phyloP scores from a whole-genome alignment of 2,888 invertebrate genomes.

The Mycalesis mineus region DNA sequence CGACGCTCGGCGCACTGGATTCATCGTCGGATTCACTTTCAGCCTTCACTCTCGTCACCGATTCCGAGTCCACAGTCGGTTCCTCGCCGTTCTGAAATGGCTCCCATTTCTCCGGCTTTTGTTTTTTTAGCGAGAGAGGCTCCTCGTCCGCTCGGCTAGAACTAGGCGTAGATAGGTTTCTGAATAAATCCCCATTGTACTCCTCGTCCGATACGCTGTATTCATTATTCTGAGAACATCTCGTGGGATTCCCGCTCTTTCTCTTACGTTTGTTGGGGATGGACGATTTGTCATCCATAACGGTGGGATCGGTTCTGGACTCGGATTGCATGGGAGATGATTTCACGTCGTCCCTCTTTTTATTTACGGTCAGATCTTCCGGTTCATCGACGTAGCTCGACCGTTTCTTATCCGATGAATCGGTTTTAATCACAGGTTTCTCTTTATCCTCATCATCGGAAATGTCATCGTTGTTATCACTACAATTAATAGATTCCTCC shows the following conservation, averaged over 20 bases:
- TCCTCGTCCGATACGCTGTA: constrained; percentile 72
- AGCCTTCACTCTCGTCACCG: constrained; percentile 64
- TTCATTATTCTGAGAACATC: constrained; percentile 80
- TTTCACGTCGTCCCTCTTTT: constrained; percentile 80
- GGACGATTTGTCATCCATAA: constrained; percentile 65
- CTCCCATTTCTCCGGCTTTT: constrained; percentile 65
- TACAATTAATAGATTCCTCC: constrained; percentile 59
- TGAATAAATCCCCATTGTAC: constrained; percentile 65
- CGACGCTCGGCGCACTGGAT: constrained; percentile 70
- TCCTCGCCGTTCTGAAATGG: constrained; percentile 70
- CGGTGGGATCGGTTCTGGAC: constrained; percentile 53
- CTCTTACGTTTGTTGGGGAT: constrained; percentile 85
- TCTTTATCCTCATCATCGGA: constrained; percentile 60
- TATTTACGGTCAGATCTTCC: constrained; percentile 83
- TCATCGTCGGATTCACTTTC: constrained; percentile 75
- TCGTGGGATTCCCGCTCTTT: constrained; percentile 89
- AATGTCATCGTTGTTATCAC: constrained; percentile 60
- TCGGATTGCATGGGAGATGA: constrained; percentile 58
- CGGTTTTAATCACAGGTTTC: constrained; percentile 41
- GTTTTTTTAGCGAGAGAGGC: constrained; percentile 70
- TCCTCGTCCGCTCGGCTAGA: constrained; percentile 64
- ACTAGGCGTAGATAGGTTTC: constrained; percentile 61
- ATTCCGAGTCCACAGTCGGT: constrained; percentile 61
- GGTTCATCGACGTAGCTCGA: constrained; percentile 78
- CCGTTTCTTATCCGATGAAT: constrained; percentile 51